Base-by-base conservation (phyloP, 2,113 vertebrate genomes). In the Dicrurus megarhynchus region DNA sequence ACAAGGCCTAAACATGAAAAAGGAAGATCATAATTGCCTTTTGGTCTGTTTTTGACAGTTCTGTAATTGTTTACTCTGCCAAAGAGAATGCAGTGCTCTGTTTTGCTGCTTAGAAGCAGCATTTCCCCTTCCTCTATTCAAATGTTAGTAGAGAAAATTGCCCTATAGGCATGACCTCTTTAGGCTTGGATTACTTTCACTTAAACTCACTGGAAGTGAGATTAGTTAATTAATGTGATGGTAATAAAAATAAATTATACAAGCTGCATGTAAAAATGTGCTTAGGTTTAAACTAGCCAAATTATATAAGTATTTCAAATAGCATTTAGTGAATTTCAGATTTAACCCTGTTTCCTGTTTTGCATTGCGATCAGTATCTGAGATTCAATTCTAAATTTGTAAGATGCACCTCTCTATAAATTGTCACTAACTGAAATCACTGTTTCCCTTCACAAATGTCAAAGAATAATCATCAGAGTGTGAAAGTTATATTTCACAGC, bases 361-460 rank as follows among this genome's bases (percentile, higher is more conserved):
- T 91, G 84, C 91, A 89, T 86, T 89, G 88, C 0, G 1, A 86
- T 90, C 39, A 24, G 87, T 89, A 76, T 89, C 77, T 73, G 78
- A 95, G 93, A 89, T 93, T 65, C 57, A 65, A 44, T 84, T 94
- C 93, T 92, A 95, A 94, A 95, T 87, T 84, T 87, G 74, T 68
- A 87, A 64, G 37, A 89, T 82, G 84, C 74, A 37, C 65, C 74
- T 89, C 86, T 92, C 87, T 95, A 76, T 93, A 96, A 93, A 95
- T 96, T 96, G 87, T 87, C 91, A 61, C 81, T 85, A 84, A 79
- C 91, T 94, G 95, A 96, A 97, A 82, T 95, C 91, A 64, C 84
- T 91, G 93, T 95, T 96, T 97, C 74, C 53, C 80, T 95, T 94
- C 91, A 95, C 91, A 94, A 94, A 96, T 95, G 93, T 92, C 91